phyloP scores from a whole-genome alignment of 2,888 invertebrate genomes.

The Pinctada fucata region DNA sequence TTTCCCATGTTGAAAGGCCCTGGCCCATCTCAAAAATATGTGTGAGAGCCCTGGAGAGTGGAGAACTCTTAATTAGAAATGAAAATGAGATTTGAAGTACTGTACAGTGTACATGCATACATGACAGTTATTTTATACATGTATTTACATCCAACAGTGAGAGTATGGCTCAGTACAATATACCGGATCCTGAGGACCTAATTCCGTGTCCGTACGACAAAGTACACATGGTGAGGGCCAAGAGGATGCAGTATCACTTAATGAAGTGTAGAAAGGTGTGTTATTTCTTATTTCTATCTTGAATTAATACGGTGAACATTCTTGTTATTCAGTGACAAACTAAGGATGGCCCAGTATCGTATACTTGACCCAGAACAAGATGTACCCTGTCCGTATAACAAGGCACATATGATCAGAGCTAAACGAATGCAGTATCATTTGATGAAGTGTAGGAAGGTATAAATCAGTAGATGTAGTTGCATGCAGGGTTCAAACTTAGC shows the following conservation, averaged over 20 bases:
- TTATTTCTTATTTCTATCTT: conserved; percentile 18
- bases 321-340: too few species aligned
- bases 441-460: conserved; percentile 68
- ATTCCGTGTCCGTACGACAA: conserved; percentile 68
- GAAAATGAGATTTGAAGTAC: too few species aligned
- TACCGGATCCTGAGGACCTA: conserved; percentile 63
- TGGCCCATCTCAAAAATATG: too few species aligned
- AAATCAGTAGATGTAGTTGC: too few species aligned
- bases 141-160: background rate
- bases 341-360: conserved; percentile 54
- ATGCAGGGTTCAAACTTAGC: too few species aligned
- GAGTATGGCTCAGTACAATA: conserved; percentile 52
- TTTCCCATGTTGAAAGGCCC: too few species aligned
- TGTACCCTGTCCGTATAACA: conserved; percentile 67
- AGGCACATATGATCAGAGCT: conserved; percentile 60
- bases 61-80: too few species aligned
- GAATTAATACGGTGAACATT: too few species aligned
- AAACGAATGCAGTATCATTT: conserved; percentile 68
- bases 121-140: too few species aligned
- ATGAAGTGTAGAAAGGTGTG: conserved; percentile 68
- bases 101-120: too few species aligned
- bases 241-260: conserved; percentile 68
- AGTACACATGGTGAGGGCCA: conserved; percentile 63
- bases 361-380: conserved; percentile 61
- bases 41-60: too few species aligned